These are phyloP conservation scores for Artibeus lituratus DNA, from an alignment of 2,797 vertebrate species.

Conservation along the genomic window DNA sequence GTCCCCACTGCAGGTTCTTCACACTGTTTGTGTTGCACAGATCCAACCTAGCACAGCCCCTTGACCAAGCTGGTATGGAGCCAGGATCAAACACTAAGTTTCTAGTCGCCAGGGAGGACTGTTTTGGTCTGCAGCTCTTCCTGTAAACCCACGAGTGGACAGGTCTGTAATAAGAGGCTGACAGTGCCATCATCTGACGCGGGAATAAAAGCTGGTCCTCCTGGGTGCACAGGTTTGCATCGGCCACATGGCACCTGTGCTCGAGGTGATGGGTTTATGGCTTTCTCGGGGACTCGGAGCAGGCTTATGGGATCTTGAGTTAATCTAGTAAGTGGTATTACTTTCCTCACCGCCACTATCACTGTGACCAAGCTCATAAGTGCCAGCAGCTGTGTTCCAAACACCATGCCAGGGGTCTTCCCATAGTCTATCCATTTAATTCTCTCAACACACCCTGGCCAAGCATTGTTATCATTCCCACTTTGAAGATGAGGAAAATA, in stretches of 20 bases:
- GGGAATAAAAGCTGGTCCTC: neutral
- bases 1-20: neutral
- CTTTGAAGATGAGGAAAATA: neutral
- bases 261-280: neutral
- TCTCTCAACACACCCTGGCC: neutral
- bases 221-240: neutral
- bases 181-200: no score
- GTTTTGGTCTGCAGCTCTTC: neutral
- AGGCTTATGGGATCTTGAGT: neutral
- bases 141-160: neutral
- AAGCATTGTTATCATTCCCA: neutral
- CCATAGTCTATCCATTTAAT: neutral
- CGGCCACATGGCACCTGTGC: neutral
- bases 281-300: neutral
- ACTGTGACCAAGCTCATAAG: neutral
- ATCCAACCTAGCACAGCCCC: neutral
- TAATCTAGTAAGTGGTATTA: neutral
- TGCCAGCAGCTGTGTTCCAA: neutral
- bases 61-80: neutral
- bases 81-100: neutral
- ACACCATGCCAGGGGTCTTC: neutral
- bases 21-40: neutral
- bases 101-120: neutral
- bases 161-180: neutral
- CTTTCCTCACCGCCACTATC: neutral